Evolutionary conservation across 2,888 invertebrate genomes (phyloP).

Genomic region (Eurois occulta): DNA sequence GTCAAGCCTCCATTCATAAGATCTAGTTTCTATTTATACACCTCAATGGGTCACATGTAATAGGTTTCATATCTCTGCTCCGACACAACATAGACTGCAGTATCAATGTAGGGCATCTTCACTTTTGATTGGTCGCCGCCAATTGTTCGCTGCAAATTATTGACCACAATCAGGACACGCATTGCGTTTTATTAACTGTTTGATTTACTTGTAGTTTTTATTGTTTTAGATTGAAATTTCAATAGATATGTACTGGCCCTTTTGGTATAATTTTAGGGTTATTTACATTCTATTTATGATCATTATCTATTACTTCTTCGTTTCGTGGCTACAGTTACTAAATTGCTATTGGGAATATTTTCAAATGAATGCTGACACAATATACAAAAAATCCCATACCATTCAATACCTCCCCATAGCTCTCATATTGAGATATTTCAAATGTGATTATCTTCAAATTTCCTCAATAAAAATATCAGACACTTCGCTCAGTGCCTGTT

Average conservation of each 20-base stretch:
- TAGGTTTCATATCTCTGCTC: conserved; percentile 20
- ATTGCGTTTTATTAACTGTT: conserved; percentile 12
- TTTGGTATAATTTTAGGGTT: neutral
- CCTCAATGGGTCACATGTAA: conserved; percentile 15
- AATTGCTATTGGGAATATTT: neutral
- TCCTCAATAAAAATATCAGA: conserved; percentile 54
- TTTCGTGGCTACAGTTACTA: no score
- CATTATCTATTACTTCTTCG: neutral
- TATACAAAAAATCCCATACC: conserved; percentile 6
- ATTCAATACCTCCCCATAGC: conserved; percentile 1
- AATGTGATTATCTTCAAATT: conserved; percentile 36
- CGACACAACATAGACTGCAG: conserved; percentile 39
- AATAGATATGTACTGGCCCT: neutral
- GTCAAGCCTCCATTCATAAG: conserved; percentile 27
- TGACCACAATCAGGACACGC: conserved; percentile 36
- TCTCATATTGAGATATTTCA: conserved; percentile 31
- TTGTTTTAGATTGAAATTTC: neutral
- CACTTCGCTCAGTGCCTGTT: conserved; percentile 51
- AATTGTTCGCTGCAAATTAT: conserved; percentile 46
- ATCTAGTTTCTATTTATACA: conserved; percentile 14
- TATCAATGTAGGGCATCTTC: conserved; percentile 56
- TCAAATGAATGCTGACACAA: neutral
- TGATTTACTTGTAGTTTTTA: conserved; percentile 10
- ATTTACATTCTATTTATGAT: neutral
- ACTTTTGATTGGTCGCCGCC: conserved; percentile 28